Conservation (phyloP, 2,797 vertebrate species). For the Gallinago stenura region DNA sequence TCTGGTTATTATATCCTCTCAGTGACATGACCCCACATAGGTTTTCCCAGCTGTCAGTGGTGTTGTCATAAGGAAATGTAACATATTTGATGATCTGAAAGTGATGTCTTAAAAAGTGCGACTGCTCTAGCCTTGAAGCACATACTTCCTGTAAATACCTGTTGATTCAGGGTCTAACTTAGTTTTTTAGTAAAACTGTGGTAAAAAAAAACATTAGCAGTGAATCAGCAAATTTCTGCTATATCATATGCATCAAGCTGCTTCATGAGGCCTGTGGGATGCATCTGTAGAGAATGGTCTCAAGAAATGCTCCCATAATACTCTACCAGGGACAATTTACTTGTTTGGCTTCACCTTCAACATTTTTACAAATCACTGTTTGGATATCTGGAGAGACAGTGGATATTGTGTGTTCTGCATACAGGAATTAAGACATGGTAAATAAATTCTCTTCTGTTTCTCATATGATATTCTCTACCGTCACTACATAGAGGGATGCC, state of each 20-base stretch:
- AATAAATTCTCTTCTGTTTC: background rate
- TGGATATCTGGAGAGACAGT: background rate
- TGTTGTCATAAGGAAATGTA: background rate
- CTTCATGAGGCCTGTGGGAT: background rate
- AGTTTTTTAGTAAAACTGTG: background rate
- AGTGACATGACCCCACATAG: background rate
- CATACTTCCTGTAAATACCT: background rate
- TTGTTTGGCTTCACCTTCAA: background rate
- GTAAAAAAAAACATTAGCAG: background rate
- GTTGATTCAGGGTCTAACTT: background rate
- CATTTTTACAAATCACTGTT: background rate
- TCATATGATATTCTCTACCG: background rate
- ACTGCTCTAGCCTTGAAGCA: background rate
- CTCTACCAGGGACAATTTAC: background rate
- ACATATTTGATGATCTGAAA: background rate
- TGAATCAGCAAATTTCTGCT: background rate
- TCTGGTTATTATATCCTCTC: background rate
- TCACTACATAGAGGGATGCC: background rate
- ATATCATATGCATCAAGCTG: background rate
- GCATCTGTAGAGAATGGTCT: background rate
- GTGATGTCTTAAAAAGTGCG: background rate
- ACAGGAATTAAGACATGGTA: background rate
- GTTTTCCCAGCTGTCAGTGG: background rate
- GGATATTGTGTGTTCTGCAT: background rate
- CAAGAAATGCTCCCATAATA: background rate